phyloP scores from a whole-genome alignment of 2,888 invertebrate species.

The Drosophila pseudotalamancana region DNA sequence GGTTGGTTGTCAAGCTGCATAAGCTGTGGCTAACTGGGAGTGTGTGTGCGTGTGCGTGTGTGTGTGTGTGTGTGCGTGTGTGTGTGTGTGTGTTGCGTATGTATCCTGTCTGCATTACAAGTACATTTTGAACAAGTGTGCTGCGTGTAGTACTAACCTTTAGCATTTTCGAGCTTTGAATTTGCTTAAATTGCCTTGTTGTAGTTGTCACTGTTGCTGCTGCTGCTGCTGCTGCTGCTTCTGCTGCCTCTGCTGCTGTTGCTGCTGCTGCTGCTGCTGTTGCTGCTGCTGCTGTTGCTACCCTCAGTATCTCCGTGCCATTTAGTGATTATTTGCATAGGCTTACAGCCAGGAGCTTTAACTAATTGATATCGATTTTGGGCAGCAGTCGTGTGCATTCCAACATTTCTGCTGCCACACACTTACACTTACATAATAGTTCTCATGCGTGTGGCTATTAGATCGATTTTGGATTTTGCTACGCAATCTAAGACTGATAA shows the following conservation, averaged over 20 bases:
- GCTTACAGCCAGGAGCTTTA: slow-evolving; percentile 49
- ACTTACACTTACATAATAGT: background rate
- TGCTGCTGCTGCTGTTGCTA: background rate
- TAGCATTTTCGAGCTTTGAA: slow-evolving; percentile 68
- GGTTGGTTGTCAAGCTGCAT: slow-evolving; percentile 15
- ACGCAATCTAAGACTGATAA: slow-evolving; percentile 21
- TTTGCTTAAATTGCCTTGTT: slow-evolving; percentile 73
- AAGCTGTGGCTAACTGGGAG: slow-evolving; percentile 13
- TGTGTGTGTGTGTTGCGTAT: slow-evolving; percentile 19
- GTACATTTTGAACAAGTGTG: slow-evolving; percentile 53
- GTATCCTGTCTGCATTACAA: slow-evolving; percentile 57
- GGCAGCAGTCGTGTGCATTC: slow-evolving; percentile 19
- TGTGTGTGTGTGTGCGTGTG: background rate
- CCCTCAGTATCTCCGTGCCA: slow-evolving; percentile 39
- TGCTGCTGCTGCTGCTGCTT: background rate
- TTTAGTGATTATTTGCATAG: slow-evolving; percentile 60
- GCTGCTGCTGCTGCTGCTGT: background rate
- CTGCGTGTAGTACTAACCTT: slow-evolving; percentile 64
- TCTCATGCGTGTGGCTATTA: slow-evolving; percentile 35
- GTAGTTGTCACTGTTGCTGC: slow-evolving; percentile 47
- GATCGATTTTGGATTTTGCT: slow-evolving; percentile 53
- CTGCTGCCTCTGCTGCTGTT: background rate
- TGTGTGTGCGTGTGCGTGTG: background rate
- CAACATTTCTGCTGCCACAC: slow-evolving; percentile 19
- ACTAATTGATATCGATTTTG: slow-evolving; percentile 75